These are phyloP conservation scores for Cherax quadricarinatus DNA, from an alignment of 1,140 invertebrate species.

Conservation along the genomic window DNA sequence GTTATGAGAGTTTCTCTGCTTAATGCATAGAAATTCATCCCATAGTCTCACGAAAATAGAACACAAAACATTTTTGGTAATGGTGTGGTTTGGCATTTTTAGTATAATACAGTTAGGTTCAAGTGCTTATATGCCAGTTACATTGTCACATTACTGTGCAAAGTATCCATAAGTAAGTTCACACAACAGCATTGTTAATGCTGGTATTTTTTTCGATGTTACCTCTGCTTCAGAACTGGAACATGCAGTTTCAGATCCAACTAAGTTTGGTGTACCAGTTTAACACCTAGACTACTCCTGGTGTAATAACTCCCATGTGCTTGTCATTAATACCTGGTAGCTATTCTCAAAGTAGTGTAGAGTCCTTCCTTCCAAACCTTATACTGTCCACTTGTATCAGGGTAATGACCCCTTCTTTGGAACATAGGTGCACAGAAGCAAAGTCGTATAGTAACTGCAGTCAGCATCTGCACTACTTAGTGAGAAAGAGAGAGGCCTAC, in stretches of 20 bases:
- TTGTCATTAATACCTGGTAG: conserved; percentile 66
- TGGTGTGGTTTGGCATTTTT: conserved; percentile 60
- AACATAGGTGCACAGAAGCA: background rate
- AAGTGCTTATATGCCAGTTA: conserved; percentile 61
- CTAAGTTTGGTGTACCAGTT: conserved; percentile 60
- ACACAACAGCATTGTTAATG: conserved; percentile 28
- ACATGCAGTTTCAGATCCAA: conserved; percentile 59
- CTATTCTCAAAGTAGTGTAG: conserved; percentile 64
- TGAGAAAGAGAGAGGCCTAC: background rate
- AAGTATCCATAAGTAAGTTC: conserved; percentile 56
- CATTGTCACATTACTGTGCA: conserved; percentile 44
- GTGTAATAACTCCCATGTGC: conserved; percentile 64
- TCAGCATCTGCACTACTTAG: background rate
- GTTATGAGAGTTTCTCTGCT: conserved; percentile 38
- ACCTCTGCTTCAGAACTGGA: conserved; percentile 60
- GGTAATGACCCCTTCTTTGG: conserved; percentile 56
- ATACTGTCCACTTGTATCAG: conserved; percentile 61
- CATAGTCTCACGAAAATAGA: conserved; percentile 50
- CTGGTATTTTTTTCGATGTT: conserved; percentile 53
- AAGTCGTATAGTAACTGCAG: conserved; percentile 21
- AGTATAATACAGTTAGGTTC: conserved; percentile 48
- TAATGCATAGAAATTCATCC: conserved; percentile 49
- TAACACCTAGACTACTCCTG: conserved; percentile 61
- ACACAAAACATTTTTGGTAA: conserved; percentile 45
- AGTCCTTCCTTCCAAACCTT: conserved; percentile 62